Evolutionary conservation across 2,113 vertebrate species (phyloP).

Genomic region (Cochlearius cochlearius): DNA sequence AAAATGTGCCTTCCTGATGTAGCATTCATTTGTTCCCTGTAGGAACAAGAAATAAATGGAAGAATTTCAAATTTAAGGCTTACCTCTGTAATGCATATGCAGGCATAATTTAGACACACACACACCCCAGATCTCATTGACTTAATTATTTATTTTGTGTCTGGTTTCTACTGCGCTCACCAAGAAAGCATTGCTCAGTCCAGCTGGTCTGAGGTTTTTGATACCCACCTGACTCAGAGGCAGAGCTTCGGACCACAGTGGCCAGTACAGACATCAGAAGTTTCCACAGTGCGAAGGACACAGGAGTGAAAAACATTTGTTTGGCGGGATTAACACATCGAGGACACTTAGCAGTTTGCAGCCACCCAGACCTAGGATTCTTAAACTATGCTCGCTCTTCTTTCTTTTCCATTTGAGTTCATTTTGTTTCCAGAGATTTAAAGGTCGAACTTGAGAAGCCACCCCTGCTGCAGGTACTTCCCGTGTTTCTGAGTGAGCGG

Average conservation of each 20-base stretch:
- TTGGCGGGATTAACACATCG: background rate
- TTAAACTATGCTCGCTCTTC: background rate
- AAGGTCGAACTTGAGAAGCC: background rate
- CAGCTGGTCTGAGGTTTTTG: background rate
- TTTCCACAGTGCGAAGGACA: background rate
- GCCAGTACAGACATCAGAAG: background rate
- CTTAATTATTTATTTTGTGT: background rate
- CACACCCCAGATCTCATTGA: background rate
- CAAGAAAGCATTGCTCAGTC: background rate
- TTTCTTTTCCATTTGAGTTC: background rate
- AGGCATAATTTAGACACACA: background rate
- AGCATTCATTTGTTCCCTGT: background rate
- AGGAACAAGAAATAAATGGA: background rate
- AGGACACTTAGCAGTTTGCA: background rate
- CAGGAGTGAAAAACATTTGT: background rate
- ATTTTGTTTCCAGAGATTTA: background rate
- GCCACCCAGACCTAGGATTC: background rate
- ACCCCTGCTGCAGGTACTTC: slow-evolving; percentile 19
- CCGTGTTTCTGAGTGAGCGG: background rate
- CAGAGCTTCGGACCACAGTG: background rate
- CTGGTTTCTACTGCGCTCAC: background rate
- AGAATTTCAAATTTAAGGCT: background rate
- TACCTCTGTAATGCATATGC: background rate
- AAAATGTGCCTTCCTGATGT: background rate
- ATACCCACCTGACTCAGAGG: background rate